These are phyloP conservation scores for Hyles euphorbiae DNA, from an alignment of 1,140 invertebrate genomes.

Conservation along the genomic window DNA sequence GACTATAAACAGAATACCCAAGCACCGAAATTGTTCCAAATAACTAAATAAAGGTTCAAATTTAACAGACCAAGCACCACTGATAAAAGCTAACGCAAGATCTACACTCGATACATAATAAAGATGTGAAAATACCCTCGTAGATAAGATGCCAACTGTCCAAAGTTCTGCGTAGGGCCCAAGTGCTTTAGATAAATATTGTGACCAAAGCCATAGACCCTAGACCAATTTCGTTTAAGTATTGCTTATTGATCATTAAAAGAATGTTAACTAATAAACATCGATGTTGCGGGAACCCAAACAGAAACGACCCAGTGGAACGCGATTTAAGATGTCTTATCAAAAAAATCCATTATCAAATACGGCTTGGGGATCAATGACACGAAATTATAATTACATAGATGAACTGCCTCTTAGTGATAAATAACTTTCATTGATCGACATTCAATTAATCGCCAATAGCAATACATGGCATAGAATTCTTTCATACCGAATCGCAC, in stretches of 20 bases:
- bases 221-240: slow-evolving; percentile 27
- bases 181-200: not conserved
- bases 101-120: not conserved
- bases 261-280: slow-evolving; percentile 20
- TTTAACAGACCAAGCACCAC: slow-evolving; percentile 3
- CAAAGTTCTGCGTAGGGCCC: too few relatives aligned
- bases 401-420: too few relatives aligned
- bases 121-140: too few relatives aligned
- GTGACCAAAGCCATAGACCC: slow-evolving; percentile 24
- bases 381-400: not conserved
- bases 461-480: slow-evolving; percentile 28
- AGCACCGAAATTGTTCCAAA: not conserved
- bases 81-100: slow-evolving; percentile 3
- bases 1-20: not conserved
- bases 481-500: slow-evolving; percentile 71
- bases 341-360: too few relatives aligned
- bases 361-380: too few relatives aligned
- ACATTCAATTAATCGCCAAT: slow-evolving; percentile 26
- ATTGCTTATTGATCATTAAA: slow-evolving; percentile 36
- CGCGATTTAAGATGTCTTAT: too few relatives aligned
- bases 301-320: too few relatives aligned
- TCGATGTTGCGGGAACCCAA: not conserved
- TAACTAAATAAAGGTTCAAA: not conserved
- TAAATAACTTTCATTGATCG: slow-evolving; percentile 19
- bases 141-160: too few relatives aligned